A percentile compares a stretch with the other conserved stretches of the same genome.
phyloP scores from a whole-genome alignment of 2,113 vertebrate species.

The Trichechus manatus region DNA sequence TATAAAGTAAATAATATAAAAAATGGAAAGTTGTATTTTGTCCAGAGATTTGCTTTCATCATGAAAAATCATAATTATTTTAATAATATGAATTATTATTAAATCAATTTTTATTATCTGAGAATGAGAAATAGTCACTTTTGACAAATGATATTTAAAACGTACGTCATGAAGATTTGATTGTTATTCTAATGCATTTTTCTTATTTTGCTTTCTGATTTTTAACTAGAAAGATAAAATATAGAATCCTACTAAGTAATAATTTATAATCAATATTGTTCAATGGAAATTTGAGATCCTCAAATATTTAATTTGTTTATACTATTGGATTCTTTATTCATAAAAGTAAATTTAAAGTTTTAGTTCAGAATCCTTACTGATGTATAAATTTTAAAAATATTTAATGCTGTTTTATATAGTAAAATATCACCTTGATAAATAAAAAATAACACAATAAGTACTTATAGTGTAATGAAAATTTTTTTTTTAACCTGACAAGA shows the following conservation, averaged over 20 bases:
- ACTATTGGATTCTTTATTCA: not conserved
- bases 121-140: not conserved
- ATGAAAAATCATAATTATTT: not conserved
- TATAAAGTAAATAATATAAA: not conserved
- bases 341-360: not conserved
- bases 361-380: not conserved
- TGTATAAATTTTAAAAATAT: not conserved
- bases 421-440: not conserved
- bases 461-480: not conserved
- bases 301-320: not conserved
- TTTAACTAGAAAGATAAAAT: not conserved
- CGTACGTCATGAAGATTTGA: not conserved
- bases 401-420: not conserved
- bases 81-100: not conserved
- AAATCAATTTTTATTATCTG: not conserved
- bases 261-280: not conserved
- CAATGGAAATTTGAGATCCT: not conserved
- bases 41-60: not conserved
- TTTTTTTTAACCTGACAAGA: not conserved
- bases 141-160: constrained; percentile 4
- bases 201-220: not conserved
- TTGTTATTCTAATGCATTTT: not conserved
- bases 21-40: not conserved
- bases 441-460: not conserved
- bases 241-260: not conserved